Evolutionary conservation across 2,113 vertebrate genomes (phyloP), one percentile per base, ranked within the genome.

Genomic region (Trinectes maculatus): DNA sequence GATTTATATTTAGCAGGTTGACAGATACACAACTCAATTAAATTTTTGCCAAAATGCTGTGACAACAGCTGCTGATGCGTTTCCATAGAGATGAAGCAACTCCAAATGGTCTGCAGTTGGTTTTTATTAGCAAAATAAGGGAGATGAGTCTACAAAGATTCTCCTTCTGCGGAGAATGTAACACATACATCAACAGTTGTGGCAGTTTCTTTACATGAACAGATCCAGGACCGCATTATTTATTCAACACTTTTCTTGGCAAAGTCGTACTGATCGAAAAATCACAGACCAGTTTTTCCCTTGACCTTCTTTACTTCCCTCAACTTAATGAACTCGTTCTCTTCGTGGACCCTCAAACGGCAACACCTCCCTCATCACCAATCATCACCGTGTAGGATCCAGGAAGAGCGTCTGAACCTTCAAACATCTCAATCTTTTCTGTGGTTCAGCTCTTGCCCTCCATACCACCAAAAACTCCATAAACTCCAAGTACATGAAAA

Each of bases 101-200:
- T 24, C 25, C 18, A 22, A 2, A 2, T 74, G 66, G 66, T 88
- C 89, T 88, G 90, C 83, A 90, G 89, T 90, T 87, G 80, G 12
- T 86, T 92, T 93, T 94, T 93, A 93, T 94, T 93, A 93, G 90
- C 92, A 94, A 94, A 94, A 93, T 93, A 92, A 92, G 88, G 85
- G 86, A 90, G 88, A 91, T 91, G 89, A 91, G 85, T 90, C 82
- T 91, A 92, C 90, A 93, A 93, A 92, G 86, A 79, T 86, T 84
- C 89, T 91, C 87, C 74, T 25, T 87, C 60, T 37, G 61, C 13
- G 39, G 79, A 87, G 84, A 91, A 83, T 74, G 49, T 24, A 85
- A 33, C 73, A 89, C 77, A 83, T 82, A 90, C 71, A 87, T 46
- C 25, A 72, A 92, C 87, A 90, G 79, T 80, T 85, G 90, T 87